Conservation (phyloP, 35 echinoderm and acorn worm species). For the Diadema setosum region DNA sequence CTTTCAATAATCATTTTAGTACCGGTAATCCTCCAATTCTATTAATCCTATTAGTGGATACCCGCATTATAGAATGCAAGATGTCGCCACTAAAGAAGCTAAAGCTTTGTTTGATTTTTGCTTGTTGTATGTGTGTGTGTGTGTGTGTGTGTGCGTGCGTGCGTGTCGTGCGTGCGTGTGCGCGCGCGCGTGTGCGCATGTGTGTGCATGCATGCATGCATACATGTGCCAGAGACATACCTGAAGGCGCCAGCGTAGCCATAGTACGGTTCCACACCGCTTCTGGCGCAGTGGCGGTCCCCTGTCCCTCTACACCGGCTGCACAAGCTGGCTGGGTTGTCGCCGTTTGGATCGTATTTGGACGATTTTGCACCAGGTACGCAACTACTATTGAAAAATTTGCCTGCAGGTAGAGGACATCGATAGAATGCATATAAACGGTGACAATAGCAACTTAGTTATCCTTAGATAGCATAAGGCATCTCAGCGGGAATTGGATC, state of each 20-base stretch:
- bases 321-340: constrained; percentile 81
- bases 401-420: constrained; percentile 21
- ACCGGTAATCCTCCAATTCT: too few relatives aligned
- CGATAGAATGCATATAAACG: neutral
- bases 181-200: too few relatives aligned
- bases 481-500: neutral
- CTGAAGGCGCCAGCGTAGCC: constrained; percentile 87
- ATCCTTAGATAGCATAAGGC: neutral
- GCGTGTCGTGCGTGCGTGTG: too few relatives aligned
- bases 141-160: too few relatives aligned
- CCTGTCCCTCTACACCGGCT: constrained; percentile 49
- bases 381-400: constrained; percentile 79
- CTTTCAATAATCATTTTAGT: too few relatives aligned
- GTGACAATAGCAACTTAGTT: neutral
- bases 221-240: too few relatives aligned
- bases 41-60: too few relatives aligned
- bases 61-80: too few relatives aligned
- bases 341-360: constrained; percentile 36
- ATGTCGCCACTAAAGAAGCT: too few relatives aligned
- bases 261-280: constrained; percentile 65
- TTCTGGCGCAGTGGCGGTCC: constrained; percentile 52
- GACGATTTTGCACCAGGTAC: constrained; percentile 48
- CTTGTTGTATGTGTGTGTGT: too few relatives aligned
- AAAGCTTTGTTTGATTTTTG: too few relatives aligned
- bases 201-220: too few relatives aligned